These are phyloP conservation scores for Trachelus troglodyta DNA, from an alignment of 2,888 invertebrate genomes.

Conservation along the genomic window DNA sequence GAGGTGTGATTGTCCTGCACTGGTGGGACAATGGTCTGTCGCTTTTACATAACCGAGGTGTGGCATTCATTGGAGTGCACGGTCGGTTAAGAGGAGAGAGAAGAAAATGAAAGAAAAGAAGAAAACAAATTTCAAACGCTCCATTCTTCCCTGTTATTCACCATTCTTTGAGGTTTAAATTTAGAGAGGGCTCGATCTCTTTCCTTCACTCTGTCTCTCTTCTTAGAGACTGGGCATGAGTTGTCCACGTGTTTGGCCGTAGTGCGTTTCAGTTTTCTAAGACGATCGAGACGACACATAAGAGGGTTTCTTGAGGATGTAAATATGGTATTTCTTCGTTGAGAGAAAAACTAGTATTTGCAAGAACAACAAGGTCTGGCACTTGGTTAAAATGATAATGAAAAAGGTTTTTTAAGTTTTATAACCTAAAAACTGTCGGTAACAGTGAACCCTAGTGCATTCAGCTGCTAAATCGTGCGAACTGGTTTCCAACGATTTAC, in stretches of 20 bases:
- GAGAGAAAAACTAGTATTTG: neutral
- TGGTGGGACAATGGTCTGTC: conserved; percentile 9
- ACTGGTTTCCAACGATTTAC: neutral
- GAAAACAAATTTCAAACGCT: neutral
- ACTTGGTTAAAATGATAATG: neutral
- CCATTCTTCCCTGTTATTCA: conserved; percentile 12
- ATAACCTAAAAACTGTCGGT: neutral
- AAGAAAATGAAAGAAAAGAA: conserved; percentile 7
- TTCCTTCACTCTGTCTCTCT: neutral
- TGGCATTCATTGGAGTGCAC: conserved; percentile 16
- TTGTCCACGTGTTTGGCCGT: neutral
- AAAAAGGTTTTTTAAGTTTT: neutral
- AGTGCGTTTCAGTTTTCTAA: neutral
- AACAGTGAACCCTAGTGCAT: neutral
- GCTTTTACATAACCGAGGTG: conserved; percentile 13
- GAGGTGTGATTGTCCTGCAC: conserved; percentile 21
- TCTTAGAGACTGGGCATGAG: neutral
- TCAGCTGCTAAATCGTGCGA: neutral
- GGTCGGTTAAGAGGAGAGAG: neutral
- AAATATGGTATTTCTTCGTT: neutral
- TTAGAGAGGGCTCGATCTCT: neutral
- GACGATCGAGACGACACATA: neutral
- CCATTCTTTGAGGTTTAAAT: neutral
- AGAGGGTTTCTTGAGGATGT: neutral
- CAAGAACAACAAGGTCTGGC: neutral